Evolutionary conservation across 2,113 vertebrate genomes (phyloP).

Genomic region (Agelaius phoeniceus): DNA sequence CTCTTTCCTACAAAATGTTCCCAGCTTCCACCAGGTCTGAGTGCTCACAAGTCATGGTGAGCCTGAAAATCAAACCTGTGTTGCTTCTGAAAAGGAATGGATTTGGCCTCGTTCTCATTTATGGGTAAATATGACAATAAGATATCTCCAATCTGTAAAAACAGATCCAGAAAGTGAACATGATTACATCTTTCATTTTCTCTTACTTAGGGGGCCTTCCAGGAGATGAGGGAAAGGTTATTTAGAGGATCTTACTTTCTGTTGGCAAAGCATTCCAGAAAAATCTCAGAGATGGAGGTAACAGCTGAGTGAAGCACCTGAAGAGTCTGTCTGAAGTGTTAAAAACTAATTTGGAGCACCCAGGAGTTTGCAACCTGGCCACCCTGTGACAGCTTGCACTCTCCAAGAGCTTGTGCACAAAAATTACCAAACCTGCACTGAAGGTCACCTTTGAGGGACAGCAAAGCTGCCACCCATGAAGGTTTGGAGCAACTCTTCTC

Average conservation of each 20-base stretch:
- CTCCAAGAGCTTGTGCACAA: background rate
- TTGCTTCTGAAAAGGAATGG: background rate
- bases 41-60: background rate
- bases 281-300: background rate
- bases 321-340: background rate
- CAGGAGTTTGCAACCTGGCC: conserved; percentile 18
- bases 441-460: background rate
- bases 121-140: background rate
- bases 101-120: background rate
- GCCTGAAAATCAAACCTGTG: background rate
- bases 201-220: background rate
- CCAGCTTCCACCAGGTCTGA: background rate
- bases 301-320: background rate
- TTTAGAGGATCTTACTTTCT: background rate
- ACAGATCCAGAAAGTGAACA: background rate
- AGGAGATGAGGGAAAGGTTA: background rate
- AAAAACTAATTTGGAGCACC: conserved; percentile 29
- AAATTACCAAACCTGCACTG: background rate
- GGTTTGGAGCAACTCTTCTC: background rate
- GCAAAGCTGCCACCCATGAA: background rate
- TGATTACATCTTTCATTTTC: background rate
- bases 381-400: conserved; percentile 1
- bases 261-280: background rate
- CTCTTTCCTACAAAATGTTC: background rate
- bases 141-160: background rate